Base-by-base conservation (phyloP, 1,140 invertebrate genomes). In the Leguminivora glycinivorella region DNA sequence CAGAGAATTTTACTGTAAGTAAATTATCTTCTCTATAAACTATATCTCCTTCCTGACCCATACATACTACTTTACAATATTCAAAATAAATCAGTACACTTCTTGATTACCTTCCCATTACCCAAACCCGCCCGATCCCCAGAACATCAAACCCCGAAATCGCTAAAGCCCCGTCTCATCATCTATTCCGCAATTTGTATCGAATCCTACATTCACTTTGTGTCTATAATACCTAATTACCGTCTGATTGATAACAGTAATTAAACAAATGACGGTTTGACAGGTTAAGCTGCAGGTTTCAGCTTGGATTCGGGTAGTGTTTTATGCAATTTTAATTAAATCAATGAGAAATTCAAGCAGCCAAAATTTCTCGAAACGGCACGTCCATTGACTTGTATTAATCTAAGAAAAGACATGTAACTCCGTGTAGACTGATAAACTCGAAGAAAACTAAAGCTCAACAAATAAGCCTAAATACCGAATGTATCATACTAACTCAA, bases 141-240 rank as follows among this genome's bases (percentile, higher is more conserved):
- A 52, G 9, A 22, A 52, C 47, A 52, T 52, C 47, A 52, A 52
- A 52, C 47, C 22, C 47, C 47, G 17, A 22, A 52, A 19, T 52
- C 47, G 17, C 47, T 7, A 14, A 63, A 63, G 25, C 58, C 25
- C 25, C 25, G 25, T 58, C 25, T 63, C 58, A 63, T 63, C 17
- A 14, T 19, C 58, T 29, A 63, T 58, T 58, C 56, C 26, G 58
- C n/a, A 29, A 63, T 63, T 63, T 29, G 58, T 63, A 63, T 63
- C 58, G 26, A 63, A 29, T 34, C 29, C 14, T 31, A 25, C 58
- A 63, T 63, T 63, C 58, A 63, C 58, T 63, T 63, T 63, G 58
- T 63, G 7, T 29, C 14, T 31, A 26, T 60, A 26, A 29, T 63
- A 29, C 58, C 25, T 63, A 29, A 63, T 63, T 63, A 29, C 58